Percentiles rank a stretch among this genome's conserved stretches.
Conservation (phyloP, 2,888 invertebrate genomes). For the Pardosa pseudoannulata region DNA sequence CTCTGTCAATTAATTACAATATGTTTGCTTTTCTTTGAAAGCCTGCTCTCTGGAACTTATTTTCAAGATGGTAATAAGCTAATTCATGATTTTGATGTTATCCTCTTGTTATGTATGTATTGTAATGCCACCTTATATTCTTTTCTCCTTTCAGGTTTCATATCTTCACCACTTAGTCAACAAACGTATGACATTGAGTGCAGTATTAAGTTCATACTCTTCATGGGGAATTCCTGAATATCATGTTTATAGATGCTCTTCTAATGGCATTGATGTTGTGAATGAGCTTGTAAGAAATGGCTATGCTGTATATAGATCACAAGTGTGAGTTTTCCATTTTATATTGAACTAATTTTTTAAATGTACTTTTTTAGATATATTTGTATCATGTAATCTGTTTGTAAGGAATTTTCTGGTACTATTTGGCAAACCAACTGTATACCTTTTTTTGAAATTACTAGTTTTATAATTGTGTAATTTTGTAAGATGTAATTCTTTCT, state of each 20-base stretch:
- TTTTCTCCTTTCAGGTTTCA: slow-evolving; percentile 7
- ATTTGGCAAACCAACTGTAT: too few relatives aligned
- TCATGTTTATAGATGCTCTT: slow-evolving; percentile 43
- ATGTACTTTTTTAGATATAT: background rate
- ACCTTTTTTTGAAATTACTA: too few relatives aligned
- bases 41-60: background rate
- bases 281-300: slow-evolving; percentile 48
- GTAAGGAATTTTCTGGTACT: too few relatives aligned
- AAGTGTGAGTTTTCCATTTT: slow-evolving; percentile 12
- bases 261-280: slow-evolving; percentile 58
- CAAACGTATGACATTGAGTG: slow-evolving; percentile 47
- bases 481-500: too few relatives aligned
- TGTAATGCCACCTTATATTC: background rate
- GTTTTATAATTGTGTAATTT: too few relatives aligned
- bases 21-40: background rate
- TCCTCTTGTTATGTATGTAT: background rate
- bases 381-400: too few relatives aligned
- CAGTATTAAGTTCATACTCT: slow-evolving; percentile 27
- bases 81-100: background rate
- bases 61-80: background rate
- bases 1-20: background rate
- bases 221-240: slow-evolving; percentile 23
- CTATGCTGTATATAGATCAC: slow-evolving; percentile 24
- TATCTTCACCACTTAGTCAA: slow-evolving; percentile 48
- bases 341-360: background rate